Percentiles rank a stretch among this genome's conserved stretches.
These are phyloP conservation scores for Selenia dentaria DNA, from an alignment of 2,888 invertebrate species.

Conservation along the genomic window DNA sequence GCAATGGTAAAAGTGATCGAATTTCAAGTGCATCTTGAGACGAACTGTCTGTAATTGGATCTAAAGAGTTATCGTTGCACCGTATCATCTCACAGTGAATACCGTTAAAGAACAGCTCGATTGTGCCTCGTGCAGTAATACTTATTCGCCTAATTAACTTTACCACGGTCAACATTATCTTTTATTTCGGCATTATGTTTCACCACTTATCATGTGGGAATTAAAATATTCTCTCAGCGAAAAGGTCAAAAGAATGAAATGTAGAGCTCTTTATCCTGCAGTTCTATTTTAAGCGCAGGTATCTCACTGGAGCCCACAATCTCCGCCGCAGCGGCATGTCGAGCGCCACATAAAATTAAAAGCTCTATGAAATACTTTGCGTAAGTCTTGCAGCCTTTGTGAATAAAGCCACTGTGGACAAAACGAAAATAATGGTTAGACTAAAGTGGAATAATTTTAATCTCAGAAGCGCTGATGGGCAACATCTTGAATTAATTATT, in stretches of 20 bases:
- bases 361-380: constrained; percentile 52
- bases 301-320: constrained; percentile 52
- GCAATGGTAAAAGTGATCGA: constrained; percentile 43
- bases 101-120: constrained; percentile 53
- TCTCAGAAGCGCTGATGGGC: constrained; percentile 33
- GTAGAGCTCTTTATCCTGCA: constrained; percentile 51
- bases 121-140: constrained; percentile 48
- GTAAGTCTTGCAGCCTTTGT: constrained; percentile 46
- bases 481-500: constrained; percentile 23
- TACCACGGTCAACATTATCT: constrained; percentile 58
- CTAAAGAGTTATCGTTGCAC: constrained; percentile 33
- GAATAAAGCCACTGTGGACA: constrained; percentile 36
- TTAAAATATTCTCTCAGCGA: constrained; percentile 30
- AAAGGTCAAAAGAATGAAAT: constrained; percentile 51
- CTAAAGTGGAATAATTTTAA: constrained; percentile 33
- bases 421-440: constrained; percentile 29
- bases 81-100: constrained; percentile 41
- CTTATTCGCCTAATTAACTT: constrained; percentile 62
- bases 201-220: constrained; percentile 40
- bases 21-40: constrained; percentile 64
- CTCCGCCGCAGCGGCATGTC: constrained; percentile 41
- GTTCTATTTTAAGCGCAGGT: constrained; percentile 65
- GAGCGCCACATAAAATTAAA: constrained; percentile 60
- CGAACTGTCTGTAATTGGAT: constrained; percentile 52
- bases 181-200: constrained; percentile 44